Evolutionary conservation across 2,797 vertebrate species (phyloP).

Genomic region (Epinephelus malabaricus): DNA sequence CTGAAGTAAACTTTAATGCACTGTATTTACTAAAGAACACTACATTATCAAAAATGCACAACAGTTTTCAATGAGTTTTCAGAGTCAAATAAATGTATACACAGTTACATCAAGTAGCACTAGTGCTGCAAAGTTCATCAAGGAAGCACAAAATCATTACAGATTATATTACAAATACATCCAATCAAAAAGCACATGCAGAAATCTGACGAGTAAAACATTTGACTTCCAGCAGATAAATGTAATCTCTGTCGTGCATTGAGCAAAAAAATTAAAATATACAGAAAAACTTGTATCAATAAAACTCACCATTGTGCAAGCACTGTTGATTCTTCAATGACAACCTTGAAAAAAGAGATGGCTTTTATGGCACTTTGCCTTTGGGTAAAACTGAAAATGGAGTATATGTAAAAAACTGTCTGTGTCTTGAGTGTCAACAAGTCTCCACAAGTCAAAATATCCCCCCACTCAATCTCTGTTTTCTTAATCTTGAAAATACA

Average conservation of each 20-base stretch:
- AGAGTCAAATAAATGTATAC: neutral
- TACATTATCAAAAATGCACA: constrained; percentile 5
- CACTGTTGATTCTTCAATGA: constrained; percentile 16
- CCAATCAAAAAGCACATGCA: neutral
- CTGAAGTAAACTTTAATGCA: constrained; percentile 34
- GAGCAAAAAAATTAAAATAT: neutral
- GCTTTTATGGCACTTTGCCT: neutral
- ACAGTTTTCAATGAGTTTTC: constrained; percentile 7
- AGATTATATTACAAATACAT: constrained; percentile 2
- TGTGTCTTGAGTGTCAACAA: neutral
- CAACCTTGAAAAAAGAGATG: constrained; percentile 17
- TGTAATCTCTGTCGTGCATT: neutral
- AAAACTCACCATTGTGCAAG: constrained; percentile 76
- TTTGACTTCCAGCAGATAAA: neutral
- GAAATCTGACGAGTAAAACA: neutral
- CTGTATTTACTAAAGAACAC: neutral
- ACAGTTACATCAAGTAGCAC: neutral
- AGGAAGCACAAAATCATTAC: constrained; percentile 6
- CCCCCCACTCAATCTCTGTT: neutral
- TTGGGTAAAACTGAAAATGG: neutral
- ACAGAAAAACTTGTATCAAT: neutral
- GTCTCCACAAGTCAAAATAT: neutral
- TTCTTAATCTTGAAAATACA: neutral
- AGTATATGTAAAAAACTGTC: neutral
- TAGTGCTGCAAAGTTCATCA: neutral